Evolutionary conservation across 2,888 invertebrate genomes (phyloP).

Genomic region (Candidula unifasciata): DNA sequence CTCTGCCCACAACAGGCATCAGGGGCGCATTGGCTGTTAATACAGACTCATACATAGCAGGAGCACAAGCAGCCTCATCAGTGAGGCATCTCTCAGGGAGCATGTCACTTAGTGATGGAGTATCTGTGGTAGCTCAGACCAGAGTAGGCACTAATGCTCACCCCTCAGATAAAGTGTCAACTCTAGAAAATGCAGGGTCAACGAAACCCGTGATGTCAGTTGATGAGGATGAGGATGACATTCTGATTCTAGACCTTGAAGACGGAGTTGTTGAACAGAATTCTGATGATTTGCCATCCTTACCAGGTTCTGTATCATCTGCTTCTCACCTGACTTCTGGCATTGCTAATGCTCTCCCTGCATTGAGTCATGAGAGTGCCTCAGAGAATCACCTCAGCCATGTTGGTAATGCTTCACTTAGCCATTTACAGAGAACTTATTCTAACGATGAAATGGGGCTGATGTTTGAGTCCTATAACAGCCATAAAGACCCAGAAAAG

Average conservation of each 20-base stretch:
- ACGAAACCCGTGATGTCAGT: constrained; percentile 1
- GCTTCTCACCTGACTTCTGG: background rate
- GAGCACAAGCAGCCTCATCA: background rate
- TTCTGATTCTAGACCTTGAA: constrained; percentile 43
- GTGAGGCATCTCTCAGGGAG: background rate
- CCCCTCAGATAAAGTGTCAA: background rate
- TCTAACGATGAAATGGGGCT: constrained; percentile 49
- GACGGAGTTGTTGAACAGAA: constrained; percentile 22
- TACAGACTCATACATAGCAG: background rate
- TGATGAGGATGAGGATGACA: constrained; percentile 47
- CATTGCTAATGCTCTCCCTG: background rate
- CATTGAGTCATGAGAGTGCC: background rate
- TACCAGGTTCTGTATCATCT: background rate
- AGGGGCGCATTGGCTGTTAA: background rate
- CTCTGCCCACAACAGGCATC: background rate
- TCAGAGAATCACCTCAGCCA: background rate
- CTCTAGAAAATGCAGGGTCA: background rate
- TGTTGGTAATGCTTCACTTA: background rate
- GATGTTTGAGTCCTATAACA: constrained; percentile 42
- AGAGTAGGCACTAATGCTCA: background rate
- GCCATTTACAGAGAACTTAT: constrained; percentile 1
- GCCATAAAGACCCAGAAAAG: background rate
- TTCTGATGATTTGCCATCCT: background rate
- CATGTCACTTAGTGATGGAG: background rate
- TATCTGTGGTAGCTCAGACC: background rate